Percentiles rank a stretch among this genome's conserved stretches.
Conservation (phyloP, 2,797 vertebrate genomes). For the Crocidura indochinensis region DNA sequence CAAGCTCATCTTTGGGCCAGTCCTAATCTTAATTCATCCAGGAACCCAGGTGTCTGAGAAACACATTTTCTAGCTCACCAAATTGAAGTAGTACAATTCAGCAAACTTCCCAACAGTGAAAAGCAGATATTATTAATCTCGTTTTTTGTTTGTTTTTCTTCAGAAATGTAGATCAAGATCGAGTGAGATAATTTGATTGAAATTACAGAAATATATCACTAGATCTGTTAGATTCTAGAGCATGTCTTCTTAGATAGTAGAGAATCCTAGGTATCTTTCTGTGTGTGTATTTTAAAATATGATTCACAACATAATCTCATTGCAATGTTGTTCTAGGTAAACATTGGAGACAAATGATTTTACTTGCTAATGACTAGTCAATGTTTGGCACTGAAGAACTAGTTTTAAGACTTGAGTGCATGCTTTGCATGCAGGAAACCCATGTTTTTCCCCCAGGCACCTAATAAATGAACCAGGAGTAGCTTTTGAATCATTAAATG, state of each 20-base stretch:
- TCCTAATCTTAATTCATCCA: slow-evolving; percentile 10
- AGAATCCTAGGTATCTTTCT: too few species aligned
- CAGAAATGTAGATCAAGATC: slow-evolving; percentile 38
- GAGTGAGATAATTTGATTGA: slow-evolving; percentile 5
- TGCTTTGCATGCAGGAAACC: too few species aligned
- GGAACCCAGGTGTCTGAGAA: slow-evolving; percentile 44
- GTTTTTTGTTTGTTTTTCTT: neutral
- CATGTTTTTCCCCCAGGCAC: too few species aligned
- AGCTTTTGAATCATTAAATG: too few species aligned
- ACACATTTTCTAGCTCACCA: neutral
- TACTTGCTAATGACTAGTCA: neutral
- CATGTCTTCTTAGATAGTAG: neutral
- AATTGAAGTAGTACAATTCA: neutral
- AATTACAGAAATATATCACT: neutral
- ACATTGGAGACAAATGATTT: neutral
- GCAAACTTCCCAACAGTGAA: neutral
- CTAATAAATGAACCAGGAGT: too few species aligned
- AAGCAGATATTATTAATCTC: neutral
- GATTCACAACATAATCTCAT: neutral
- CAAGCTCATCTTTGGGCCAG: slow-evolving; percentile 12
- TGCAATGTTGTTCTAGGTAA: neutral
- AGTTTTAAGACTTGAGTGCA: too few species aligned
- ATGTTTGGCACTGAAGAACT: too few species aligned
- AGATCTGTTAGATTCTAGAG: neutral
- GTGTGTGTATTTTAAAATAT: slow-evolving; percentile 27